Percentiles rank a stretch among this genome's conserved stretches.
phyloP scores from a whole-genome alignment of 2,888 invertebrate genomes.

The Ormyrus rosae region DNA sequence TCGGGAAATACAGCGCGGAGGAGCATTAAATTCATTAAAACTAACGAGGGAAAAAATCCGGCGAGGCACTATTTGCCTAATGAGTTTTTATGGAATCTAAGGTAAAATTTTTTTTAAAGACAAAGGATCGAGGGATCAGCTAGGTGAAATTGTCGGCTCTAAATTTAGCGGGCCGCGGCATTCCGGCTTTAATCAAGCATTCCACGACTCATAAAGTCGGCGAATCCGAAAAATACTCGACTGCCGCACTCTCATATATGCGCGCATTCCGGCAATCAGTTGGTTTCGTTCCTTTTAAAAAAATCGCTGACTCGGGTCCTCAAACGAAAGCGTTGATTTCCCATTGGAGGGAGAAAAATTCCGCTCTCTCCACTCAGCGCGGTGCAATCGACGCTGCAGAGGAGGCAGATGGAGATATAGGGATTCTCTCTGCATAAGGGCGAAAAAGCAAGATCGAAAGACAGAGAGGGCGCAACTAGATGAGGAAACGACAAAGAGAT shows the following conservation, averaged over 20 bases:
- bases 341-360: constrained; percentile 50
- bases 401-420: neutral
- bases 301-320: constrained; percentile 44
- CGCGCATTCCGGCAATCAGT: constrained; percentile 28
- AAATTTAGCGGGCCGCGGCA: no score
- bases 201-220: neutral
- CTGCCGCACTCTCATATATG: neutral
- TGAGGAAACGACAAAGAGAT: constrained; percentile 46
- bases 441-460: constrained; percentile 38
- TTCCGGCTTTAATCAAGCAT: constrained; percentile 19
- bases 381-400: constrained; percentile 16
- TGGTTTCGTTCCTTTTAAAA: constrained; percentile 6
- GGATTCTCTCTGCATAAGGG: constrained; percentile 16
- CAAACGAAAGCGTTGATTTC: constrained; percentile 50
- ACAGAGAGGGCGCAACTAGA: constrained; percentile 15
- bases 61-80: no score
- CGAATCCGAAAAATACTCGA: neutral
- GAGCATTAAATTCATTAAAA: no score
- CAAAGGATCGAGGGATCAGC: neutral
- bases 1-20: neutral
- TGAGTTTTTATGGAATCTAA: no score
- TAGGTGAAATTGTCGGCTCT: neutral
- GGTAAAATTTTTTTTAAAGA: neutral
- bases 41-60: no score
- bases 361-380: constrained; percentile 7